Evolutionary conservation across 2,888 invertebrate genomes (phyloP).

Genomic region (Sipha maydis): DNA sequence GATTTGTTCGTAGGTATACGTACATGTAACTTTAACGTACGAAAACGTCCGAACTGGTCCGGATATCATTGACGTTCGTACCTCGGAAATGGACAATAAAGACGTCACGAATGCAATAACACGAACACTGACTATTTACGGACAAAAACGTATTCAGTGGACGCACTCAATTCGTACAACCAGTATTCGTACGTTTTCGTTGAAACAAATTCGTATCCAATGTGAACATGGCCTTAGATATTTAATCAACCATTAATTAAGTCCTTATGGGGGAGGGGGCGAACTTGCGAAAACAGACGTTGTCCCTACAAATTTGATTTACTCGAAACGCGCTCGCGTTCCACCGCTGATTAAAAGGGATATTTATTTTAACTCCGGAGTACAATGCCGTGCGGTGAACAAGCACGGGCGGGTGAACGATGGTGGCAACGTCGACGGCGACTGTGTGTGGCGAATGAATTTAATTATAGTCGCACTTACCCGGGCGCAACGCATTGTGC

Average conservation of each 20-base stretch:
- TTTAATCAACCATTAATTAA: conserved; percentile 38
- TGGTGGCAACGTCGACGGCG: background rate
- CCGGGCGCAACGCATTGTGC: background rate
- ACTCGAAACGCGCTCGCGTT: conserved; percentile 16
- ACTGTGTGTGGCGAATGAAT: conserved; percentile 14
- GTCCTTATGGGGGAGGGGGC: background rate
- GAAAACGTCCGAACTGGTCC: too few relatives aligned
- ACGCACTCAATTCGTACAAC: too few relatives aligned
- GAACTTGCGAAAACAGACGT: conserved; percentile 12
- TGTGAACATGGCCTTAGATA: background rate
- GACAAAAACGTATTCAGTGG: too few relatives aligned
- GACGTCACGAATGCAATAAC: too few relatives aligned
- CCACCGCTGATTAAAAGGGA: conserved; percentile 26
- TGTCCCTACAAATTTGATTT: conserved; percentile 46
- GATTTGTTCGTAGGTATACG: too few relatives aligned
- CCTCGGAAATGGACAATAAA: too few relatives aligned
- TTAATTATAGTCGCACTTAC: conserved; percentile 25
- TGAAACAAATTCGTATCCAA: too few relatives aligned
- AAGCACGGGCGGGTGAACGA: background rate
- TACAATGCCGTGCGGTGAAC: background rate
- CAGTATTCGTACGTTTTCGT: too few relatives aligned
- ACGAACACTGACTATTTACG: too few relatives aligned
- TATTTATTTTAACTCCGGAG: conserved; percentile 32
- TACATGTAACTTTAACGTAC: too few relatives aligned
- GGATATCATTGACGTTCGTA: too few relatives aligned